Percentiles rank a stretch among this genome's conserved stretches.
phyloP scores from a whole-genome alignment of 2,888 invertebrate genomes.

The Candidula unifasciata region DNA sequence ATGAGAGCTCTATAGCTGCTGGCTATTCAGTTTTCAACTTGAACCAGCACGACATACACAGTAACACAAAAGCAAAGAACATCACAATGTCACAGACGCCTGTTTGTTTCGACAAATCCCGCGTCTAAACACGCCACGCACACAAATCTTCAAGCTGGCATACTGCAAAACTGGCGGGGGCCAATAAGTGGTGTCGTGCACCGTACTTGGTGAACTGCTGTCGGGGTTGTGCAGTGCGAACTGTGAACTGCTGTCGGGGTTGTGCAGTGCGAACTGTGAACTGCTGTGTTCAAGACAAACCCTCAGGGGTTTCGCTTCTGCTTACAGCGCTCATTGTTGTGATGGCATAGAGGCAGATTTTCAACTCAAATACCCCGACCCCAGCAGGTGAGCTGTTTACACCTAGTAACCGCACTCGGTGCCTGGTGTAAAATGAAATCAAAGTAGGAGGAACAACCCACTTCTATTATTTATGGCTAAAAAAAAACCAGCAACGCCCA shows the following conservation, averaged over 20 bases:
- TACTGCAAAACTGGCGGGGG: neutral
- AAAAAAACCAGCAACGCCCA: constrained; percentile 14
- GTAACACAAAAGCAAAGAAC: no score
- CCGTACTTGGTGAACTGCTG: constrained; percentile 5
- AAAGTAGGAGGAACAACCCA: constrained; percentile 18
- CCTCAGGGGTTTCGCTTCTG: neutral
- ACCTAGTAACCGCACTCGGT: constrained; percentile 17
- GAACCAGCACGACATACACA: no score
- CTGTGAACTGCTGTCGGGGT: constrained; percentile 11
- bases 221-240: constrained; percentile 7
- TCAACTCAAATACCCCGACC: constrained; percentile 9
- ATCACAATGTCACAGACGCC: neutral
- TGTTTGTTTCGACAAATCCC: constrained; percentile 4
- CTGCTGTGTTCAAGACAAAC: neutral
- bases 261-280: neutral
- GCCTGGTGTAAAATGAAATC: neutral
- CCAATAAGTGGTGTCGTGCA: neutral
- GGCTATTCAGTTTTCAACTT: no score
- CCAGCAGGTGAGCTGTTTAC: constrained; percentile 13
- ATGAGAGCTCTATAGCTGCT: no score
- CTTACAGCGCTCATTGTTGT: constrained; percentile 12
- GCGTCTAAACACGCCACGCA: neutral
- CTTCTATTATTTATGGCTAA: constrained; percentile 4
- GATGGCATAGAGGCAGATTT: neutral
- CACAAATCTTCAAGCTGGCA: neutral